Evolutionary conservation across 1,140 invertebrate species (phyloP), one percentile per base, ranked within the genome.

Genomic region (Drosophila nikananu): DNA sequence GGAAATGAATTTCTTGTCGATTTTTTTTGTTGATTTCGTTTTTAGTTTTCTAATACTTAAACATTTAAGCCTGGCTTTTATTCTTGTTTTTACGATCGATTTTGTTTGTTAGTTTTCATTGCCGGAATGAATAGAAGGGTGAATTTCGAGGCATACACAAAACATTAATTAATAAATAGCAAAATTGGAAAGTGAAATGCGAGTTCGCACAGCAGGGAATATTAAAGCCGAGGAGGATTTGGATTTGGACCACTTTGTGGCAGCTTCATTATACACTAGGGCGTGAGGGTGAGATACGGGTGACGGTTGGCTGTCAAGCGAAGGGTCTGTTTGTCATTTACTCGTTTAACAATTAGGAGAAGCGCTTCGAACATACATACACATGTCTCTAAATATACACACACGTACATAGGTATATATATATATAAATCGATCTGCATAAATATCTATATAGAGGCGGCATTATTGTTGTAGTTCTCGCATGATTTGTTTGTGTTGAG

Each of bases 391-490:
- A 67, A 77, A 84, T 81, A 77, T 82, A 70, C 61, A 66, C 71
- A 62, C 61, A 66, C 64, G 57, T 71, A 37, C 30, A 25, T 63
- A 63, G 60, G 76, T 70, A 32, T 52, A 52, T 52, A 52, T 27
- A 27, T 27, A 27, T 77, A 86, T 89, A 90, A 76, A 79, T 84
- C 57, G 65, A 84, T 89, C 70, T 89, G 84, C 84, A 70, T 89
- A 84, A 90, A 89, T 84, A 89, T 86, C 75, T 81, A 77, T 83
- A 83, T 83, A 87, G 73, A 89, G 84, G 84, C 84, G 84, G 75
- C 74, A 90, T 89, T 90, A 90, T 89, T 89, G 86, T 89, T 89
- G 83, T 81, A 86, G 83, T 86, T 81, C 54, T 77, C 77, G 81
- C 78, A 86, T 89, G 79, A 74, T 81, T 79, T 55, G 70, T 80